phyloP scores from a whole-genome alignment of 2,888 invertebrate genomes.

The Blera fallax region DNA sequence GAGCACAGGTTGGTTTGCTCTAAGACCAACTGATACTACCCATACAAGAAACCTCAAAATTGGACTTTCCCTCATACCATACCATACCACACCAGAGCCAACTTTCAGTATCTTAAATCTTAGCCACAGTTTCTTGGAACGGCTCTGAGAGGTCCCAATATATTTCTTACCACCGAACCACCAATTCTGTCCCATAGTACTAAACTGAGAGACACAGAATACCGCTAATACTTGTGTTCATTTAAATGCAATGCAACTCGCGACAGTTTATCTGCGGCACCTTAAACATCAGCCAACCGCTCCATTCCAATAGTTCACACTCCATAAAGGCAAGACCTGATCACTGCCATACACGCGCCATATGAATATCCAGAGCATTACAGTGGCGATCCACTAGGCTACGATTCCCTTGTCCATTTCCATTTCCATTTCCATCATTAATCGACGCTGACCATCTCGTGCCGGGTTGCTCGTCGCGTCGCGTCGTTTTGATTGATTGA shows the following conservation, averaged over 20 bases:
- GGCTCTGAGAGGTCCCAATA: no score
- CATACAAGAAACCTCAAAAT: no score
- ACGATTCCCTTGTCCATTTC: slow-evolving; percentile 56
- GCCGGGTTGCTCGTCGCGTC: neutral
- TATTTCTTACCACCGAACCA: neutral
- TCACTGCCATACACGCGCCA: slow-evolving; percentile 45
- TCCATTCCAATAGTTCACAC: slow-evolving; percentile 29
- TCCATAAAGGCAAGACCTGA: slow-evolving; percentile 18
- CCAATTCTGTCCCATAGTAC: neutral
- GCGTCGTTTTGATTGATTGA: slow-evolving; percentile 69
- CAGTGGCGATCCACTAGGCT: slow-evolving; percentile 6
- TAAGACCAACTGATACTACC: no score
- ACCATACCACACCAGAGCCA: no score
- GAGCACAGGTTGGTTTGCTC: no score
- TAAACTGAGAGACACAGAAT: neutral
- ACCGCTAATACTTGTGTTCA: neutral
- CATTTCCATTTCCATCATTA: slow-evolving; percentile 58
- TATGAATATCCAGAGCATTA: slow-evolving; percentile 37
- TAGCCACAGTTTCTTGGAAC: no score
- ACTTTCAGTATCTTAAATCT: no score
- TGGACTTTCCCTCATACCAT: no score
- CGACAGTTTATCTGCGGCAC: slow-evolving; percentile 13
- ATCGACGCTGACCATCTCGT: slow-evolving; percentile 29
- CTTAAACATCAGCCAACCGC: slow-evolving; percentile 20
- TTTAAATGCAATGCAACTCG: neutral